Percentiles rank a stretch among this genome's conserved stretches.
phyloP scores from a whole-genome alignment of 2,113 vertebrate genomes.

The Apodemus speciosus region DNA sequence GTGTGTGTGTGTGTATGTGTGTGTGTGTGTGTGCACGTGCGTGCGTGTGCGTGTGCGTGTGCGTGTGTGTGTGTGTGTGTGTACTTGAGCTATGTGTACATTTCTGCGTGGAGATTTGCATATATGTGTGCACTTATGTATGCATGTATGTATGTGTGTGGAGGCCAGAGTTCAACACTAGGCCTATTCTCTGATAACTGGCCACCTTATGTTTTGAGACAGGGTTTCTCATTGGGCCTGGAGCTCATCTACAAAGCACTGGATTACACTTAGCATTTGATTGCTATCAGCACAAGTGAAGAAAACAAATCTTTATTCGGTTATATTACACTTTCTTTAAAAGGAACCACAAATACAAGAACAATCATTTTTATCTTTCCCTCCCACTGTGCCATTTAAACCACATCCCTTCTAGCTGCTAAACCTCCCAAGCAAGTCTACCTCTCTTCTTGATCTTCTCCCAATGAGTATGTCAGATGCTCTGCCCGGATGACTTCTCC shows the following conservation, averaged over 20 bases:
- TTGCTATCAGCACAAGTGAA: background rate
- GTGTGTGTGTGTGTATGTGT: too few relatives aligned
- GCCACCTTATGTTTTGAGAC: background rate
- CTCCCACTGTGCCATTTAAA: background rate
- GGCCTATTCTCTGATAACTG: background rate
- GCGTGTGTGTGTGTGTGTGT: too few relatives aligned
- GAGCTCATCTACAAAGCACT: background rate
- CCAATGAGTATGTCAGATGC: background rate
- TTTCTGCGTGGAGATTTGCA: too few relatives aligned
- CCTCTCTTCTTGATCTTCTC: background rate
- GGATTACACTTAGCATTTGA: slow-evolving; percentile 1
- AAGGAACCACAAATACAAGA: background rate
- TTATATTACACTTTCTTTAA: background rate
- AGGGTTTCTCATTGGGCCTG: background rate
- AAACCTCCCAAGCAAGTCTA: background rate
- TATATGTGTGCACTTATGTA: too few relatives aligned
- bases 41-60: too few relatives aligned
- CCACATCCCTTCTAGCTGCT: background rate
- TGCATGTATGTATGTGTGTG: too few relatives aligned
- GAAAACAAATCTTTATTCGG: background rate
- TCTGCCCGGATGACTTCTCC: background rate
- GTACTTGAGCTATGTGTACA: too few relatives aligned
- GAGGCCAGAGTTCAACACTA: background rate
- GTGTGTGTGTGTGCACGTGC: too few relatives aligned
- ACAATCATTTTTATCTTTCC: background rate